phyloP scores from a whole-genome alignment of 2,888 invertebrate species.

The Agrypnus murinus region DNA sequence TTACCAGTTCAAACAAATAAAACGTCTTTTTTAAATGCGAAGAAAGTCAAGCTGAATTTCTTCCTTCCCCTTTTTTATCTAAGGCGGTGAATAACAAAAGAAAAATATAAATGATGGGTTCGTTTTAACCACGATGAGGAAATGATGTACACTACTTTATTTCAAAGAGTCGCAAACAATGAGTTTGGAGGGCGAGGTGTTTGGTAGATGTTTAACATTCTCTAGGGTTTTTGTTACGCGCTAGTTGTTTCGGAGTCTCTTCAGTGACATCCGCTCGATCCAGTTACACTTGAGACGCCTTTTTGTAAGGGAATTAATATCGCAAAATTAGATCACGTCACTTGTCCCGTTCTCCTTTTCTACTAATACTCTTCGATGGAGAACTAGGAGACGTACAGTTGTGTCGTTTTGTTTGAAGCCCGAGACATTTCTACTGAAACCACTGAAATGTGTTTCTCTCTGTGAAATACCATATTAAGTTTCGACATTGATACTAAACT shows the following conservation, averaged over 20 bases:
- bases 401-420: constrained; percentile 11
- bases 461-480: constrained; percentile 46
- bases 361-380: constrained; percentile 9
- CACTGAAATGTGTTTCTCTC: constrained; percentile 46
- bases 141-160: constrained; percentile 32
- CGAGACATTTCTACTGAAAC: constrained; percentile 36
- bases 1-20: constrained; percentile 20
- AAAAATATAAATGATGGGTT: constrained; percentile 6
- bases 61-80: constrained; percentile 5
- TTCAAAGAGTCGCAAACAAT: constrained; percentile 42
- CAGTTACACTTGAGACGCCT: constrained; percentile 43
- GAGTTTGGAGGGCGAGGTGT: constrained; percentile 37
- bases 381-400: constrained; percentile 5
- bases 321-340: constrained; percentile 36
- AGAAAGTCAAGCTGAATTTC: constrained; percentile 4
- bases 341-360: constrained; percentile 26
- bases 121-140: constrained; percentile 27
- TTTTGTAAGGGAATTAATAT: constrained; percentile 44
- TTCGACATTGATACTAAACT: constrained; percentile 48
- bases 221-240: constrained; percentile 38
- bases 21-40: background rate
- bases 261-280: constrained; percentile 38
- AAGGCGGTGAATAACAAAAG: background rate
- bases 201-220: constrained; percentile 44
- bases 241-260: constrained; percentile 26